These are phyloP conservation scores for Stegodyphus mimosarum DNA, from an alignment of 1,140 invertebrate species.

Conservation along the genomic window DNA sequence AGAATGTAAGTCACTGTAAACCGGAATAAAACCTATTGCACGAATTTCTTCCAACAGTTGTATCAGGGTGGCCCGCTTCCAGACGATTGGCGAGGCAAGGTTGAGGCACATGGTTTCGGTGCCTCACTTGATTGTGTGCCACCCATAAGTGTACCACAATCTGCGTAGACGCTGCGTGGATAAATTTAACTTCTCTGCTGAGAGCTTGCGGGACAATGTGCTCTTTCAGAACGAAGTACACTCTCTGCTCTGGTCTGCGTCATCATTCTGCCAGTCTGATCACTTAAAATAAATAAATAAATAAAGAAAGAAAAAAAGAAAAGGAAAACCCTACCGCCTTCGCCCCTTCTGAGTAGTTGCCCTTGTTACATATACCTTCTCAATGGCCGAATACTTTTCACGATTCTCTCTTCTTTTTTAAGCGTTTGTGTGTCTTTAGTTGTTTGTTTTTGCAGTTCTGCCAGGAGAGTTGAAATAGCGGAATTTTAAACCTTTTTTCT, in stretches of 20 bases:
- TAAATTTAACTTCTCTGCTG: conserved; percentile 57
- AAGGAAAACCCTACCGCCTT: background rate
- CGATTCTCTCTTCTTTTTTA: conserved; percentile 1
- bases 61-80: conserved; percentile 36
- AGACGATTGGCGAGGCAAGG: conserved; percentile 32
- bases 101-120: conserved; percentile 10
- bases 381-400: conserved; percentile 30
- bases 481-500: conserved; percentile 4
- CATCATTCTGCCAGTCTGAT: conserved; percentile 48
- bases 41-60: conserved; percentile 9
- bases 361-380: conserved; percentile 25
- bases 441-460: conserved; percentile 34
- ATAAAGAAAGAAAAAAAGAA: background rate
- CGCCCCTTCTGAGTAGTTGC: conserved; percentile 29
- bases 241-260: conserved; percentile 45
- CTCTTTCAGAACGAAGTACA: conserved; percentile 49
- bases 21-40: background rate
- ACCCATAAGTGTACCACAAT: conserved; percentile 37
- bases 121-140: conserved; percentile 38
- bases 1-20: too few species aligned
- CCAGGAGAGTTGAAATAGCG: conserved; percentile 27
- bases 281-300: conserved; percentile 15
- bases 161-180: conserved; percentile 50
- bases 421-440: conserved; percentile 4
- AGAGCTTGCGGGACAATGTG: conserved; percentile 50